A percentile compares a stretch with the other conserved stretches of the same genome.
phyloP scores from a whole-genome alignment of 2,113 vertebrate species.

The Proterorhinus semilunaris region DNA sequence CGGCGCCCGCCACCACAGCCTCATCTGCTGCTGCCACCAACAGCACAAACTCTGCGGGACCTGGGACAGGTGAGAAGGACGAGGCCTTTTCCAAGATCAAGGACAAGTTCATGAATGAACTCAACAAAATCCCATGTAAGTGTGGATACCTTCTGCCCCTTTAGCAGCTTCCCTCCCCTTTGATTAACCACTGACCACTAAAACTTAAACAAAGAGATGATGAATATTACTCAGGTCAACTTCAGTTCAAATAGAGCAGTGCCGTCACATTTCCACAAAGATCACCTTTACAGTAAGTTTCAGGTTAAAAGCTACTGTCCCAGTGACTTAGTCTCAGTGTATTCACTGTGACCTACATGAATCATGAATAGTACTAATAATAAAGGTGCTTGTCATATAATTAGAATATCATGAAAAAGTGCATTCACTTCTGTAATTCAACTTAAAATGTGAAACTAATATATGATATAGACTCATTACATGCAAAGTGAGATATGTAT shows the following conservation, averaged over 20 bases:
- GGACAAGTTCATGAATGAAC: slow-evolving; percentile 98
- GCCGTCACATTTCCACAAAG: background rate
- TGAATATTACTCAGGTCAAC: background rate
- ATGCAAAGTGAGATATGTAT: no score
- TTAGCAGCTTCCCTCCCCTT: background rate
- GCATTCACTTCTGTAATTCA: no score
- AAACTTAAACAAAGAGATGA: background rate
- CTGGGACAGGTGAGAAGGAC: slow-evolving; percentile 82
- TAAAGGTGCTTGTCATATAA: no score
- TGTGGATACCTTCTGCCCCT: slow-evolving; percentile 42
- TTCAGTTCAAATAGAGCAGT: slow-evolving; percentile 1
- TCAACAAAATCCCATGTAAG: slow-evolving; percentile 98
- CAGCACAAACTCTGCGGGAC: slow-evolving; percentile 81
- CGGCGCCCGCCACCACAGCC: slow-evolving; percentile 81
- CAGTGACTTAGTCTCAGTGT: background rate
- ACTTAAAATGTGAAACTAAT: no score
- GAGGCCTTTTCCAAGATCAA: slow-evolving; percentile 93
- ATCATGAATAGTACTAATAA: no score
- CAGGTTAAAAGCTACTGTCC: slow-evolving; percentile 1
- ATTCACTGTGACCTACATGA: slow-evolving; percentile 7
- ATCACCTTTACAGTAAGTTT: background rate
- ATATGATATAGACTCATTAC: no score
- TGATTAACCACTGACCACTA: background rate
- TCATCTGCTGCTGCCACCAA: slow-evolving; percentile 78
- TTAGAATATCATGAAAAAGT: no score